Conservation (phyloP, 2,888 invertebrate genomes). For the Phengaris alcon region DNA sequence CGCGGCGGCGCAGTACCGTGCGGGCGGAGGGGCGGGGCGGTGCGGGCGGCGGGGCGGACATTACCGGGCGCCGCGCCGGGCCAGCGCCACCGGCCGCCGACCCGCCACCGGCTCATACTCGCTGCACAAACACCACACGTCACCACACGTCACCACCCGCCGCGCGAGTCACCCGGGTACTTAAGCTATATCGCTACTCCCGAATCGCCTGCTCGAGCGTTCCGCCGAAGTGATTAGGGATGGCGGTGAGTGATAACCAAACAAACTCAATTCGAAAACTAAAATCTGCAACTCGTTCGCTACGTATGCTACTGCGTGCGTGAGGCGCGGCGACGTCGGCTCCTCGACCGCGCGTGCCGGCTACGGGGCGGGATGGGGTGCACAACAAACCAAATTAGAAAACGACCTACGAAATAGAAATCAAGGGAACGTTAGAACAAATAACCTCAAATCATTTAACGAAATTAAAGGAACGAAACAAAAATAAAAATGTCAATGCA, state of each 20-base stretch:
- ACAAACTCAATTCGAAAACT: constrained; percentile 39
- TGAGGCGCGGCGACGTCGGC: constrained; percentile 34
- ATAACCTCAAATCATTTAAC: constrained; percentile 42
- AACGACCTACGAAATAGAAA: constrained; percentile 50
- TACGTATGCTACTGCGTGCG: constrained; percentile 10
- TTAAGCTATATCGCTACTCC: not conserved
- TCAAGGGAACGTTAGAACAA: constrained; percentile 49
- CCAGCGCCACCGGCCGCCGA: constrained; percentile 65
- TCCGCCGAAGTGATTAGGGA: constrained; percentile 35
- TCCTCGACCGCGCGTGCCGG: constrained; percentile 38
- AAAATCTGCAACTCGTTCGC: constrained; percentile 15
- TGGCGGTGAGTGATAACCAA: constrained; percentile 50
- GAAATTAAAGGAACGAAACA: constrained; percentile 47
- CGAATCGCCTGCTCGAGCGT: constrained; percentile 6
- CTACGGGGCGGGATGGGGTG: constrained; percentile 55
- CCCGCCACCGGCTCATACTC: constrained; percentile 65
- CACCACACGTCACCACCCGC: constrained; percentile 11
- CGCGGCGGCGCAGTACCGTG: constrained; percentile 27
- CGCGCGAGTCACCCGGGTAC: not conserved
- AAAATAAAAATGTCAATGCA: constrained; percentile 48
- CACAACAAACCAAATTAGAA: constrained; percentile 57
- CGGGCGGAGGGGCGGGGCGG: constrained; percentile 11
- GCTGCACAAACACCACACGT: constrained; percentile 53
- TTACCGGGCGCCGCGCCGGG: constrained; percentile 61
- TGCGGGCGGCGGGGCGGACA: constrained; percentile 36